These are phyloP conservation scores for Mellivora capensis DNA, from an alignment of 2,113 vertebrate genomes.

Conservation along the genomic window DNA sequence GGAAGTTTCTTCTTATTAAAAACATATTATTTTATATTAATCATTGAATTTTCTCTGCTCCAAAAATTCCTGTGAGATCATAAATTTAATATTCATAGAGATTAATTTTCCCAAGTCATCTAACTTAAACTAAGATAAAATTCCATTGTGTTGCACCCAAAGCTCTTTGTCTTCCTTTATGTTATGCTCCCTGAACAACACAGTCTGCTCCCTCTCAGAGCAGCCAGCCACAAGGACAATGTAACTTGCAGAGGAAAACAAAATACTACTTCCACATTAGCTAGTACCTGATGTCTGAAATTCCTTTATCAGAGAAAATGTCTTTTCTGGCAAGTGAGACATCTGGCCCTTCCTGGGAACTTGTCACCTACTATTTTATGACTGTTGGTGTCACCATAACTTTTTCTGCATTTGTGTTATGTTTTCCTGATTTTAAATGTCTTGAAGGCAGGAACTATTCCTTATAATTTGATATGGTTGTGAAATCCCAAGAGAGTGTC, in stretches of 20 bases:
- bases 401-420: not conserved
- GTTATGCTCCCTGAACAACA: not conserved
- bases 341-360: not conserved
- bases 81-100: not conserved
- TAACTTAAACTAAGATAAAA: not conserved
- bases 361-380: not conserved
- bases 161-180: not conserved
- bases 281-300: not conserved
- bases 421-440: not conserved
- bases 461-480: not conserved
- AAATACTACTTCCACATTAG: not conserved
- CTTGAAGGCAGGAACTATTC: not conserved
- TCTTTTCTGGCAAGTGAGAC: not conserved
- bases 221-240: fast-evolving
- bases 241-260: not conserved
- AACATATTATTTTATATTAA: not conserved
- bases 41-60: not conserved
- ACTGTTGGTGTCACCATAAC: not conserved
- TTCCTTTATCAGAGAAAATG: not conserved
- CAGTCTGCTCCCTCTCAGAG: not conserved
- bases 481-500: not conserved
- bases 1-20: not conserved
- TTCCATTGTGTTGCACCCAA: not conserved
- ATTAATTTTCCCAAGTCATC: not conserved
- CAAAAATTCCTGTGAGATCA: not conserved